Base-by-base conservation (phyloP, 2,113 vertebrate species). In the Prietella phreatophila region DNA sequence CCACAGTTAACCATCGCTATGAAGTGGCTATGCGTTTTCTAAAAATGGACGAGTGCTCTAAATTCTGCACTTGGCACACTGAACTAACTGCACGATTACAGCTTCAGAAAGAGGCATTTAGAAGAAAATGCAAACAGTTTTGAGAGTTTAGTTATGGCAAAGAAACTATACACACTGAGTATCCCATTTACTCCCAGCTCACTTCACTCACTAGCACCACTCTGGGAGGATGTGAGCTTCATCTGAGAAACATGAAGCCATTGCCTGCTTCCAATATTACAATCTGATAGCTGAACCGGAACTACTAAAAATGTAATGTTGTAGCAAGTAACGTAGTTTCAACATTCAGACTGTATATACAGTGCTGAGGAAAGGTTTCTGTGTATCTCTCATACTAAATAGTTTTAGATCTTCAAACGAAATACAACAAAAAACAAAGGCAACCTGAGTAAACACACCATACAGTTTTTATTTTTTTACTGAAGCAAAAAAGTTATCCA, bases 81-180 rank as follows among this genome's bases (percentile, higher is more conserved):
- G 56, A 82, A 82, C 80, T 39, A 82, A 82, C 80, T 61, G 56
- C 56, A 61, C 33, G 58, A 61, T 61, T 82, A 82, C 56, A 61
- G 80, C 33, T 82, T 61, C 56, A 61, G 80, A 82, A 82, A 82
- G 80, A 61, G 56, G 80, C 80, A 61, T 61, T 82, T 61, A 82
- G 80, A 36, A 82, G 80, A 61, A 82, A 82, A 82, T 82, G 80
- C 56, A 82, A 61, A 82, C 56, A 39, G 80, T 60, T 82, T 82
- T 39, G 22, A 82, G 56, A 82, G 56, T 82, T 82, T 82, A 82
- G 58, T 82, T 82, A 82, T 22, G 80, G 80, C 58, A 82, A 36
- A 82, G 36, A 27, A n/a, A 61, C 56, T 60, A 82, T 27, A 82
- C 33, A 42, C 56, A 15, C 80, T 27, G 58, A 61, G 10, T 39